Evolutionary conservation across 1,140 invertebrate species (phyloP).

Genomic region (Helicoverpa zea): DNA sequence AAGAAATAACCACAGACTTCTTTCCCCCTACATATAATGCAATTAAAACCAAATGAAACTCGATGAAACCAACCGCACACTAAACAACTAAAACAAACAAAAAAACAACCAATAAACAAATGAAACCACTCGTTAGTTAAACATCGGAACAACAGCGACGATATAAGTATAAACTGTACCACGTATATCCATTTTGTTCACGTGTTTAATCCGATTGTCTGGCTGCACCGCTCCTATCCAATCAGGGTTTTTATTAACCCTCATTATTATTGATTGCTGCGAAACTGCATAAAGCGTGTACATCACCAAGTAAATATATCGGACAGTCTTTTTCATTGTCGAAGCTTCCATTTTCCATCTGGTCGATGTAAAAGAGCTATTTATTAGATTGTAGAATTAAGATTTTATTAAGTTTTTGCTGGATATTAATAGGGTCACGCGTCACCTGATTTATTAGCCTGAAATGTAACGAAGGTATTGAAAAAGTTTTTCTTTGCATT

Average conservation of each 20-base stretch:
- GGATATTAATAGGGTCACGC: no score
- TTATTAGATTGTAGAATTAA: neutral
- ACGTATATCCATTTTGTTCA: slow-evolving; percentile 59
- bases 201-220: slow-evolving; percentile 70
- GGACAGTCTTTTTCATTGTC: slow-evolving; percentile 18
- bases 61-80: neutral
- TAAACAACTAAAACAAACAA: neutral
- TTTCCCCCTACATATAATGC: no score
- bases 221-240: slow-evolving; percentile 58
- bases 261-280: slow-evolving; percentile 70
- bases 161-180: slow-evolving; percentile 34
- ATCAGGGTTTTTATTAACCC: slow-evolving; percentile 74
- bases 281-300: slow-evolving; percentile 49
- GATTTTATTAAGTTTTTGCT: slow-evolving; percentile 2
- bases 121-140: slow-evolving; percentile 30
- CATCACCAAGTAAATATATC: slow-evolving; percentile 33
- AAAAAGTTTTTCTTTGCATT: no score
- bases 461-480: no score
- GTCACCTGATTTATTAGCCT: no score
- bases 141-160: slow-evolving; percentile 5
- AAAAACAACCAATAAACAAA: neutral
- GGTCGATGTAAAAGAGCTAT: neutral
- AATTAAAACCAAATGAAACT: neutral
- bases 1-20: no score
- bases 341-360: slow-evolving; percentile 16